A percentile compares a stretch with the other conserved stretches of the same genome.
phyloP scores from a whole-genome alignment of 2,797 vertebrate genomes.

The Pseudopleuronectes americanus region DNA sequence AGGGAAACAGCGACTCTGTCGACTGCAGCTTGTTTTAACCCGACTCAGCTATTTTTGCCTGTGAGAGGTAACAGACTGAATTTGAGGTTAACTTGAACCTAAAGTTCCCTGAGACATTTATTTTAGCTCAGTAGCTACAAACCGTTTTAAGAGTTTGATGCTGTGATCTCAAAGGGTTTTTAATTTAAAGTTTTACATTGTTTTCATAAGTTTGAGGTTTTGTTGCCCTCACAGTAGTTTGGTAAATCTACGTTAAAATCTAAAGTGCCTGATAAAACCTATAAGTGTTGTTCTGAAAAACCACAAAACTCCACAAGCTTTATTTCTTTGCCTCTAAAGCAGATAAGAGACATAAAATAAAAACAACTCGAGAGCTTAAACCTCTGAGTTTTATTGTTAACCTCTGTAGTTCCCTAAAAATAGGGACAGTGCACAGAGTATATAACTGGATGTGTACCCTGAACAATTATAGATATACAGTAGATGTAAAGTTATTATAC shows the following conservation, averaged over 20 bases:
- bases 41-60: conserved; percentile 5
- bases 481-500: no score
- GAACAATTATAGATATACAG: no score
- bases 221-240: background rate
- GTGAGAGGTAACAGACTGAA: conserved; percentile 26
- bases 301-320: no score
- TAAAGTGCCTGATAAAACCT: background rate
- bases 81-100: conserved; percentile 22
- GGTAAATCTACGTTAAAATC: no score
- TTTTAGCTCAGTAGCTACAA: background rate
- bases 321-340: no score
- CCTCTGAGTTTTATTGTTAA: no score
- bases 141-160: conserved; percentile 14
- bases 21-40: background rate
- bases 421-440: no score
- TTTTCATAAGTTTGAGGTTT: no score
- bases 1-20: conserved; percentile 15
- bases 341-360: no score
- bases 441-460: no score
- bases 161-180: background rate
- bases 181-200: conserved; percentile 4
- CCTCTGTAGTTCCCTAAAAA: no score
- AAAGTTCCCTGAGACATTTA: conserved; percentile 3
- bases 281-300: background rate
- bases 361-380: no score